Percentiles rank a stretch among this genome's conserved stretches.
These are phyloP conservation scores for Halocynthia aurantium DNA, from an alignment of 23 tunicate species.

Conservation along the genomic window DNA sequence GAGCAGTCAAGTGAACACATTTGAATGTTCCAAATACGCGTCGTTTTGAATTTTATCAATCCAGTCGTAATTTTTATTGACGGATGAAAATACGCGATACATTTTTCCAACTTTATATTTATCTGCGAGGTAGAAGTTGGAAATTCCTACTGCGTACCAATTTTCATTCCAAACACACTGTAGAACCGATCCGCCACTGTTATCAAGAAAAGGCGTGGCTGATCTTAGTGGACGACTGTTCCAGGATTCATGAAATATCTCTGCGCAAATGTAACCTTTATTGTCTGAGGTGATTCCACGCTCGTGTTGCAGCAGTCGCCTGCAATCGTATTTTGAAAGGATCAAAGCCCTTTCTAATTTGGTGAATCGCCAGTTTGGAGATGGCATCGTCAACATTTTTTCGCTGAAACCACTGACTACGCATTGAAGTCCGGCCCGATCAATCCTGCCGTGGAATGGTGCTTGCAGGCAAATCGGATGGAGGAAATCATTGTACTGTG, in stretches of 20 bases:
- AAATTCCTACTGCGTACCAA: constrained; percentile 24
- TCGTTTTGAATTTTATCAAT: neutral
- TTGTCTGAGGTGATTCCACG: constrained; percentile 6
- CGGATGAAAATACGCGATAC: neutral
- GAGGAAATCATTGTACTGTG: neutral
- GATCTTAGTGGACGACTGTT: neutral
- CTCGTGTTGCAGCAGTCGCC: neutral
- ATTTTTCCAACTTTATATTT: neutral
- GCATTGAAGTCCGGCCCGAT: constrained; percentile 10
- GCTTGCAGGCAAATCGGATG: constrained; percentile 2
- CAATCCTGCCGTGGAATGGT: constrained; percentile 1
- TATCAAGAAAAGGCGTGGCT: neutral
- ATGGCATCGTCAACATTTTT: neutral
- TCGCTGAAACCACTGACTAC: constrained; percentile 1
- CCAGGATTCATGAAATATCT: neutral
- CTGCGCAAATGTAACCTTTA: neutral
- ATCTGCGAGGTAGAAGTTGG: constrained; percentile 1
- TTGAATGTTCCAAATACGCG: constrained; percentile 6
- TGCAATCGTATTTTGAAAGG: neutral
- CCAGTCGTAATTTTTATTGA: neutral
- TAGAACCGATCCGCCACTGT: constrained; percentile 18
- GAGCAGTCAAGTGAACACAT: neutral
- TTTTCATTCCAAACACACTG: constrained; percentile 25
- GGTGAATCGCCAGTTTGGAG: constrained; percentile 1
- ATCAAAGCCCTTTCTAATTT: neutral